Evolutionary conservation across 2,113 vertebrate genomes (phyloP), one percentile per base, ranked within the genome.

Genomic region (Scytalopus superciliaris): DNA sequence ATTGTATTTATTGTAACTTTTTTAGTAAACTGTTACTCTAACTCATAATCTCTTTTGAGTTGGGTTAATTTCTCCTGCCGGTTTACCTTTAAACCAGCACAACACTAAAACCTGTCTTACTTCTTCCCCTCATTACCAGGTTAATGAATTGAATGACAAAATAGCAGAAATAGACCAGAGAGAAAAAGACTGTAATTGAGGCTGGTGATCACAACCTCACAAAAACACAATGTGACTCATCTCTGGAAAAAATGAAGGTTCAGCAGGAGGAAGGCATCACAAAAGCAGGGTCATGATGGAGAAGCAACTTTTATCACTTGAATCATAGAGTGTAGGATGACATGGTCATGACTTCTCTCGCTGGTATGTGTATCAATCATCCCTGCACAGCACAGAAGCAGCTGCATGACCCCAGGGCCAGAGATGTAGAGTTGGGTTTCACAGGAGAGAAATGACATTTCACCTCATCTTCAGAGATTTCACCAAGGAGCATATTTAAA

Each of bases 341-440:
- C 25, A 53, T 12, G 44, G 57, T 40, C 67, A 3, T 14, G 66
- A 45, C 67, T 50, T 16, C 63, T 85, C 25, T 3, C 4, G 6
- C n/a, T 39, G 44, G 52, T 27, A 4, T 7, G 2, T 6, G 24
- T 27, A 84, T 84, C 80, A 87, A 3, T 84, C 52, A 11, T 31
- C 77, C 52, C 47, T 84, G 12, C 52, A 12, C 21, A 44, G 47
- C 40, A 28, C 52, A 81, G 83, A 50, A 90, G 45, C 35, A 82
- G 50, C 62, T 79, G 30, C 39, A 19, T 7, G 27, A 42, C 64
- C 55, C 11, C 31, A 37, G 45, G 57, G 69, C 22, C 64, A 45
- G 33, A 53, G 28, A 28, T 3, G 3, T 37, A 14, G 5, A 64
- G 15, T 0, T 0, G 1, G 17, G 57, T 35, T 12, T n/a, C 53